phyloP scores from a whole-genome alignment of 2,113 vertebrate species.

The Tachysurus fulvidraco region DNA sequence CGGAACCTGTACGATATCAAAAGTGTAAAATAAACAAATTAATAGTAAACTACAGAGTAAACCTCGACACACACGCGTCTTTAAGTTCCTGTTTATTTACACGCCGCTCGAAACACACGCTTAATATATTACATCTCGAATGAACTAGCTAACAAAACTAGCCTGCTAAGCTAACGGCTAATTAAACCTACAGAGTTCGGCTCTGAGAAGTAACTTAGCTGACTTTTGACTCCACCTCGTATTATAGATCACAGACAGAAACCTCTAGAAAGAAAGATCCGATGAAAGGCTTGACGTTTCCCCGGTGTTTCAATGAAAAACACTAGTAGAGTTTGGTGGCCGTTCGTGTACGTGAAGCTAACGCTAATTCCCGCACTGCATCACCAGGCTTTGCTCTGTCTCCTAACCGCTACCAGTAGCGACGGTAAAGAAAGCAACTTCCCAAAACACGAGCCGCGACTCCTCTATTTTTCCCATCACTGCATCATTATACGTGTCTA shows the following conservation, averaged over 20 bases:
- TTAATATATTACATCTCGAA: too few species aligned
- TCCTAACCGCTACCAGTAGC: conserved; percentile 11
- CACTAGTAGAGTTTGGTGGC: background rate
- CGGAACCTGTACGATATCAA: background rate
- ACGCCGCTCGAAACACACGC: background rate
- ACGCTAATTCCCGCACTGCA: conserved; percentile 42
- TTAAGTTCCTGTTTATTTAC: background rate
- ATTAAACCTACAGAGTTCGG: background rate
- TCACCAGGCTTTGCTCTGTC: background rate
- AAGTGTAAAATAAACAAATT: too few species aligned
- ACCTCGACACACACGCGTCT: background rate
- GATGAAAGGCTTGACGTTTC: background rate
- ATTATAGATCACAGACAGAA: background rate
- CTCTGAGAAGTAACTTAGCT: conserved; percentile 7
- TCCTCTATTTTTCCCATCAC: background rate
- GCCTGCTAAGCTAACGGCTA: conserved; percentile 31
- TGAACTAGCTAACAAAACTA: background rate
- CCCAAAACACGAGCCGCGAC: conserved; percentile 7
- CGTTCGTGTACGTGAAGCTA: background rate
- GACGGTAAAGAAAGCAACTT: background rate
- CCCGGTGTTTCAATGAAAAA: background rate
- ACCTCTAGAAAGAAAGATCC: background rate
- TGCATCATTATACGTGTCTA: background rate
- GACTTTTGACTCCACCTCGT: background rate
- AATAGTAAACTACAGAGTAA: background rate